These are phyloP conservation scores for Nymphicus hollandicus DNA, from an alignment of 2,113 vertebrate genomes.

Conservation along the genomic window DNA sequence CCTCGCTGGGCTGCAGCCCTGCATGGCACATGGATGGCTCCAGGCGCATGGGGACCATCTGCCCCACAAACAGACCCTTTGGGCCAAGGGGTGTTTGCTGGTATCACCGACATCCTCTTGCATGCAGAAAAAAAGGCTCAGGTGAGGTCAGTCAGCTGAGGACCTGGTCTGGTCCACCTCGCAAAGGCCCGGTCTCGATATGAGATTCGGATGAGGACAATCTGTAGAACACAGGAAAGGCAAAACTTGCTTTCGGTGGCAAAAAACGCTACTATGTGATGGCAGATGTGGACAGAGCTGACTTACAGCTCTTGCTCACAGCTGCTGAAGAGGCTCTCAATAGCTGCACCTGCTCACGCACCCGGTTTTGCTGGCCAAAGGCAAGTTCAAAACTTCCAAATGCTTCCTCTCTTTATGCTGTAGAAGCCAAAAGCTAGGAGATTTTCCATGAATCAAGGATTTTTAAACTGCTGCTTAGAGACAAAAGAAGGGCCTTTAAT, in stretches of 20 bases:
- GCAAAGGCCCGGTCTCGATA: background rate
- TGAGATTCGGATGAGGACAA: background rate
- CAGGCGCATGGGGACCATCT: background rate
- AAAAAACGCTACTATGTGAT: background rate
- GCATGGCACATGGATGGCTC: background rate
- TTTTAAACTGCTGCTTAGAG: background rate
- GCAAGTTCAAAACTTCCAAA: background rate
- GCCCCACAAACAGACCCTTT: background rate
- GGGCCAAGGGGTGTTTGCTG: background rate
- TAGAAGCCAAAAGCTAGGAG: background rate
- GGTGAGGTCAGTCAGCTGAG: background rate
- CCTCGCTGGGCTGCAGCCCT: background rate
- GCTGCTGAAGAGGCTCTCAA: background rate
- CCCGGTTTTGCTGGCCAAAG: accelerated
- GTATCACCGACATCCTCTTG: background rate
- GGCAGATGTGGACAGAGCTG: conserved; percentile 11
- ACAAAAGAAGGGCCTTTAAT: background rate
- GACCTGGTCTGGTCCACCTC: background rate
- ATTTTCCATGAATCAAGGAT: background rate
- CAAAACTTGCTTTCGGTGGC: background rate
- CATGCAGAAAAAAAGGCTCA: background rate
- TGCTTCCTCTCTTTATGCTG: background rate
- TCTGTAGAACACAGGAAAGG: background rate
- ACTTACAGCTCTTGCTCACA: background rate
- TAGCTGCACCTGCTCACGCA: conserved; percentile 24